Evolutionary conservation across 2,797 vertebrate species (phyloP).

Genomic region (Melanotaenia parkinsoni): DNA sequence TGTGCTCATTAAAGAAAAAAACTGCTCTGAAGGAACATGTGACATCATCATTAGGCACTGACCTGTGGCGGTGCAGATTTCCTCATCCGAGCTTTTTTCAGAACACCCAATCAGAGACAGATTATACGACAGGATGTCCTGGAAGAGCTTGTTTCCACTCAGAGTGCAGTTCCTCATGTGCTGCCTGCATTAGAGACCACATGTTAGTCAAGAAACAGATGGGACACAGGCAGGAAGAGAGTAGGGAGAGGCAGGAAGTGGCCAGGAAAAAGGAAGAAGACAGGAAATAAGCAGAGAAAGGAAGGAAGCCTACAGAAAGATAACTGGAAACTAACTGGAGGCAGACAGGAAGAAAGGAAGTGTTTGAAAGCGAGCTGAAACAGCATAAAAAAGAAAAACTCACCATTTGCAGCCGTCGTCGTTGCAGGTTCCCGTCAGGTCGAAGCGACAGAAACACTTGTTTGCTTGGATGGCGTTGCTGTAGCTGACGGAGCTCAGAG

Average conservation of each 20-base stretch:
- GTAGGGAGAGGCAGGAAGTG: too few relatives aligned
- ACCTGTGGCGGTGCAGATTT: slow-evolving; percentile 89
- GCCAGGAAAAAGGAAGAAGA: too few relatives aligned
- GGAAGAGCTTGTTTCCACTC: slow-evolving; percentile 90
- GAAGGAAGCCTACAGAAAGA: too few relatives aligned
- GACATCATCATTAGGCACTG: background rate
- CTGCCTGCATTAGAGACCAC: slow-evolving; percentile 83
- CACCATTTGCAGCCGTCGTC: slow-evolving; percentile 95
- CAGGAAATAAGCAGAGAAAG: too few relatives aligned
- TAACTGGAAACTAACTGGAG: too few relatives aligned
- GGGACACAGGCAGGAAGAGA: too few relatives aligned
- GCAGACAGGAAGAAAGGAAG: too few relatives aligned
- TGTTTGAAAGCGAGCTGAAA: background rate
- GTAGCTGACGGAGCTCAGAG: slow-evolving; percentile 90
- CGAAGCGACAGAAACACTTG: slow-evolving; percentile 94
- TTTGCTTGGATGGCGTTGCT: slow-evolving; percentile 91
- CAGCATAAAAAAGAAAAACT: slow-evolving; percentile 44
- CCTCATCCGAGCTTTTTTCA: slow-evolving; percentile 86
- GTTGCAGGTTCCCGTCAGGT: slow-evolving; percentile 95
- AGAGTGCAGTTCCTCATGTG: slow-evolving; percentile 94
- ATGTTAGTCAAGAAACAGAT: background rate
- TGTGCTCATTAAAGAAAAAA: too few relatives aligned
- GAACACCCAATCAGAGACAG: slow-evolving; percentile 91
- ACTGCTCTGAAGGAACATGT: too few relatives aligned
- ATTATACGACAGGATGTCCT: slow-evolving; percentile 94